phyloP scores from a whole-genome alignment of 2,113 vertebrate genomes.

The Hippoglossus stenolepis region DNA sequence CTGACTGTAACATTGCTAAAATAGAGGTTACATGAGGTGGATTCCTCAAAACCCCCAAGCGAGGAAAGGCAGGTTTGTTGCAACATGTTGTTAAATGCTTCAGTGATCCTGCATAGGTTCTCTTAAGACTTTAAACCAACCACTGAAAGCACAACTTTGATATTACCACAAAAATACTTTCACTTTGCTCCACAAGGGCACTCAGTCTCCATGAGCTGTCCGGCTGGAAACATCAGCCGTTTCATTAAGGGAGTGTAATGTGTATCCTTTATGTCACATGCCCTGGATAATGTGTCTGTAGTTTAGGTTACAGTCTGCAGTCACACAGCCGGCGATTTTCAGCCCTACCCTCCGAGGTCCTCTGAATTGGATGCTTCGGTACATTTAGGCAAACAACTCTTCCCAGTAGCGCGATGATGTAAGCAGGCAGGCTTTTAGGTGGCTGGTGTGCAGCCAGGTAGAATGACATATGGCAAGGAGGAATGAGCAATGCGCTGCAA shows the following conservation, averaged over 20 bases:
- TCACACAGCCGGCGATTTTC: not conserved
- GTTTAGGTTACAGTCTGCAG: slow-evolving; percentile 10
- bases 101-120: not conserved
- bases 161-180: not conserved
- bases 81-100: slow-evolving; percentile 16
- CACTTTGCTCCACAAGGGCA: not conserved
- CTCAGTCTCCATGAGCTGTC: not conserved
- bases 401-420: slow-evolving; percentile 54
- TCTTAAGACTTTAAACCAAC: not conserved
- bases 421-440: slow-evolving; percentile 66
- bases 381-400: slow-evolving; percentile 60
- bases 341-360: not conserved
- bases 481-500: slow-evolving; percentile 60
- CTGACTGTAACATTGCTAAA: slow-evolving; percentile 5
- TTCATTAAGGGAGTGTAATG: not conserved
- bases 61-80: slow-evolving; percentile 3
- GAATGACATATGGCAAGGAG: slow-evolving; percentile 67
- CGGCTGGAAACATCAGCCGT: not conserved
- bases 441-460: slow-evolving; percentile 74
- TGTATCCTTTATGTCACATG: not conserved
- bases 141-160: not conserved
- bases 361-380: slow-evolving; percentile 33
- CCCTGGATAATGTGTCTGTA: slow-evolving; percentile 10
- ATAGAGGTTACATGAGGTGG: not conserved
- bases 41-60: not conserved